Base-by-base conservation (phyloP, 1,140 invertebrate species). In the Apolygus lucorum region DNA sequence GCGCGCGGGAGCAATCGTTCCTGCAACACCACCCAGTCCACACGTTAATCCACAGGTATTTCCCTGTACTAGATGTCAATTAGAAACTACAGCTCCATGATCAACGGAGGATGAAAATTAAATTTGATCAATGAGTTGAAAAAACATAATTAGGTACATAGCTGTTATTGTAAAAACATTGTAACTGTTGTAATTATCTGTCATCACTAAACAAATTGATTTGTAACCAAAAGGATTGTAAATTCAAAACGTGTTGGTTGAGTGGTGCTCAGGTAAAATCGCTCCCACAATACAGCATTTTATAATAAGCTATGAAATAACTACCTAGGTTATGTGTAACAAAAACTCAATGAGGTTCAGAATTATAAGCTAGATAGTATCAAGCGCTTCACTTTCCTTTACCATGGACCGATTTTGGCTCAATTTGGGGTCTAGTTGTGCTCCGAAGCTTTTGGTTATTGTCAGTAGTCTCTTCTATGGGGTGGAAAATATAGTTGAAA, bases 1-100 rank as follows among this genome's bases (percentile, higher is more conserved):
- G 79, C 90, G 88, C 78, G 90, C 88, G 78, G 93, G 93, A 80
- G 91, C 90, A 81, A 95, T 92, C 81, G 92, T 94, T 87, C 91
- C 93, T 95, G 89, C 84, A 91, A 90, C 74, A 75, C 68, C 70
- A 69, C 68, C 68, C 67, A 71, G 26, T 24, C 11, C 26, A 26
- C 52, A 34, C 2, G 1, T n/a, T n/a, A n/a, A n/a, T n/a, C n/a
- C n/a, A n/a, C 62, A 13, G 26, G 22, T 64, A 24, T 64, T n/a
- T n/a, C n/a, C n/a, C n/a, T n/a, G n/a, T 4, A 42, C 4, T 42
- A 8, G 34, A 42, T 42, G 4, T 42, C 17, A 42, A 42, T 8
- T 42, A 4, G 34, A 42, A 42, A 67, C 29, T 67, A 21, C 65
- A 13, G 27, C 17, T 2, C 2, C 64, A 67, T 13, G 11, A 62